Percentiles rank a stretch among this genome's conserved stretches.
Evolutionary conservation across 2,797 vertebrate genomes (phyloP).

Genomic region (Arnoldichthys spilopterus): DNA sequence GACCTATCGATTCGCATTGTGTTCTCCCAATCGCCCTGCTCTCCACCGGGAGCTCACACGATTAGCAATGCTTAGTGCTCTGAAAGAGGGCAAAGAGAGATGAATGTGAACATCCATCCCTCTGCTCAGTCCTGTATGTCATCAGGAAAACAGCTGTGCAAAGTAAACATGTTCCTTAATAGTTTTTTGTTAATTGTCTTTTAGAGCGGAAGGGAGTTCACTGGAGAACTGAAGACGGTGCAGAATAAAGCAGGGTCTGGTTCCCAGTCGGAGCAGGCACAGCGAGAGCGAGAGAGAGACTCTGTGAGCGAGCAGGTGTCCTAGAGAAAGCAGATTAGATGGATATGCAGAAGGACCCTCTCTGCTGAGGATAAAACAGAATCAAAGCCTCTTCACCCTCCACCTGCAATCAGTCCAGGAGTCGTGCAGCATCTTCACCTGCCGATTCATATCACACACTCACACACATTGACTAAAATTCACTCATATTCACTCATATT

Average conservation of each 20-base stretch:
- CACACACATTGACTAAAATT: background rate
- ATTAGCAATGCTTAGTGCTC: slow-evolving; percentile 27
- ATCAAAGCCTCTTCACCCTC: slow-evolving; percentile 51
- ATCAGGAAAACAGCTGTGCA: no score
- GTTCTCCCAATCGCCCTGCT: slow-evolving; percentile 50
- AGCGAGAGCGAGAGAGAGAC: no score
- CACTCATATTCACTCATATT: background rate
- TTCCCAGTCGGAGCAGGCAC: no score
- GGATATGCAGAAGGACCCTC: slow-evolving; percentile 47
- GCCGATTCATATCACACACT: slow-evolving; percentile 37
- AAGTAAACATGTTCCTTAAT: no score
- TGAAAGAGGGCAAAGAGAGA: slow-evolving; percentile 9
- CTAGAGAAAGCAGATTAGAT: slow-evolving; percentile 39
- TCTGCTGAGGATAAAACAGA: slow-evolving; percentile 52
- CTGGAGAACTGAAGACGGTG: no score
- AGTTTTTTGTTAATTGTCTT: no score
- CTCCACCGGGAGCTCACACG: slow-evolving; percentile 32
- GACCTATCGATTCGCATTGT: slow-evolving; percentile 55
- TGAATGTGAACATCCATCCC: background rate
- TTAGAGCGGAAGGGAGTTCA: no score
- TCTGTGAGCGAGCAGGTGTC: slow-evolving; percentile 43
- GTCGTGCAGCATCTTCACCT: slow-evolving; percentile 25
- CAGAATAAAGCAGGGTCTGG: no score
- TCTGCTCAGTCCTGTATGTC: no score
- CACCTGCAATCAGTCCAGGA: slow-evolving; percentile 49